phyloP scores from a whole-genome alignment of 2,797 vertebrate species.

The Rhynchonycteris naso region DNA sequence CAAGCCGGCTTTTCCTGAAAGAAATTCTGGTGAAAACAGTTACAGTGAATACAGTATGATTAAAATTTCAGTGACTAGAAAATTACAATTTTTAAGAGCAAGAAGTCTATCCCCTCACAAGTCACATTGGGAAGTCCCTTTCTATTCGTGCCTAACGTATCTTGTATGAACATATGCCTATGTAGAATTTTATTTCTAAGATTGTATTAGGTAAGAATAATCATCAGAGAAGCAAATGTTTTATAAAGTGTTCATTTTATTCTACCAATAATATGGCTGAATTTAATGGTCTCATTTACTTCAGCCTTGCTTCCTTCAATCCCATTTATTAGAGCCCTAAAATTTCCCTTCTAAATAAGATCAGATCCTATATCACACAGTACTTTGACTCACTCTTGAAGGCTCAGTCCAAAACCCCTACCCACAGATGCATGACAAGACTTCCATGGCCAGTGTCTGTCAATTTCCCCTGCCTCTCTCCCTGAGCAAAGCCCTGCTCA shows the following conservation, averaged over 20 bases:
- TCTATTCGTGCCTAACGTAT: not conserved
- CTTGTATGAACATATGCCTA: not conserved
- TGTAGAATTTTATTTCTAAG: not conserved
- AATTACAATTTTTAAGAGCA: not conserved
- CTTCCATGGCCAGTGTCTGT: not conserved
- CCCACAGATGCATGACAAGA: not conserved
- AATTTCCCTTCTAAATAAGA: slow-evolving; percentile 30
- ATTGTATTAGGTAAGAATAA: slow-evolving; percentile 26
- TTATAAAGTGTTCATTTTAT: slow-evolving; percentile 38
- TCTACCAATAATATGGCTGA: not conserved
- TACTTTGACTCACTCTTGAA: not conserved
- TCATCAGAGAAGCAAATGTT: slow-evolving; percentile 13
- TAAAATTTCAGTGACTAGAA: slow-evolving; percentile 6
- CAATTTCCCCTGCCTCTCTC: not conserved
- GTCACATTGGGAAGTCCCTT: not conserved
- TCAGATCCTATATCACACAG: not conserved
- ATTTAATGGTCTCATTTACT: not conserved
- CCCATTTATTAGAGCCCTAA: not conserved
- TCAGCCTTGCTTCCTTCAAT: not conserved
- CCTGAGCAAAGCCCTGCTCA: not conserved
- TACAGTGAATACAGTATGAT: not conserved
- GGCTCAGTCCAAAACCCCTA: not conserved
- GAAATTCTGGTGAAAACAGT: not conserved
- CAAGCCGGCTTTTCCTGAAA: not conserved
- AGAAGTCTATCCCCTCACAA: not conserved